Base-by-base conservation (phyloP, 1,140 invertebrate species). In the Tyrophagus putrescentiae region DNA sequence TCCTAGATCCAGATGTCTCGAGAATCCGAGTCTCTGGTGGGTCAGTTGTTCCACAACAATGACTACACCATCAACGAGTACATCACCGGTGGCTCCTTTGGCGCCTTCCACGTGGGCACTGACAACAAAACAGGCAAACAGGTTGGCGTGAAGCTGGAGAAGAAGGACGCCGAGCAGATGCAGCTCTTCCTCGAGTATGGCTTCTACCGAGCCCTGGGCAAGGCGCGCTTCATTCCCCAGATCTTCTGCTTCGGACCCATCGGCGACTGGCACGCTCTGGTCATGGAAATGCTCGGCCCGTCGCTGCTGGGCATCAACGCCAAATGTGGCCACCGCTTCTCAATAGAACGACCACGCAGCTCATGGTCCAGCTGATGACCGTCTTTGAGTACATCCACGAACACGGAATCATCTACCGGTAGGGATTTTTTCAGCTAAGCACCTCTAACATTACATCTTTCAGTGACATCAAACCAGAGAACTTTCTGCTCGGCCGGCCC, bases 321-420 rank as follows among this genome's bases (percentile, higher is more conserved):
- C 32, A 68, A 62, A 18, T 68, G 66, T 44, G 50, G 48, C 45
- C 44, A 64, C 16, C 33, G 52, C 28, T 66, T 68, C 31, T 6
- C 16, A 1, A n/a, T 53, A 11, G 4, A 18, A 60, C 59, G 11
- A 85, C 59, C 77, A 72, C 96, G 72, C 89, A 93, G 86, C 88
- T 97, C 73, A 93, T 93, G 72, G 89, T 92, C 75, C 94, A 98
- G 79, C 81, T 98, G 76, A 69, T 78, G 54, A 67, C 73, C 58
- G 67, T 94, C 78, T 97, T 98, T 82, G 94, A 99, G 79, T 98
- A 95, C 80, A 94, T 99, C 71, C 96, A 99, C 79, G 88, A 87
- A 72, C 87, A 95, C 74, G 92, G 97, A 80, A 81, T 99, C 72
- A 98, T 99, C 76, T 98, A 98, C 77, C 83, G 95, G 70, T n/a